Evolutionary conservation across 2,113 vertebrate species (phyloP).

Genomic region (Spermophilus dauricus): DNA sequence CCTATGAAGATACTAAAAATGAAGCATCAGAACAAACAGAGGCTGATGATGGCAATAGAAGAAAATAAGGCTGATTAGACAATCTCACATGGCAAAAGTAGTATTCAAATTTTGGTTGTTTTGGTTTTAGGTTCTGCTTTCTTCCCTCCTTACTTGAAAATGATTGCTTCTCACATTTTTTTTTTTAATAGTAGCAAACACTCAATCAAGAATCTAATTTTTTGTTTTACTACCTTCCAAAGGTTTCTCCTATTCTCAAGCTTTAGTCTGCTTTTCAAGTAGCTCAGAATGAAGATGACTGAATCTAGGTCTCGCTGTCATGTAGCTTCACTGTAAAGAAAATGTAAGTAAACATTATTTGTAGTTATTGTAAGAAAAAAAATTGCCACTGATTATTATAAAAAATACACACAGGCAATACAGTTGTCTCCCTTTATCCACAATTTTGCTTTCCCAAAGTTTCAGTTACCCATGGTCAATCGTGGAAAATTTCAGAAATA

Average conservation of each 20-base stretch:
- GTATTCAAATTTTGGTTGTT: conserved; percentile 70
- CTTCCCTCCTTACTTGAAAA: conserved; percentile 61
- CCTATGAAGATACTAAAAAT: conserved; percentile 74
- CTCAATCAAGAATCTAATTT: conserved; percentile 75
- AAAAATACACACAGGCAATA: not conserved
- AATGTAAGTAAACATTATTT: conserved; percentile 10
- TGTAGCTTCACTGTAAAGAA: conserved; percentile 26
- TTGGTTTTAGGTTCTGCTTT: conserved; percentile 72
- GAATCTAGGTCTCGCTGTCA: not conserved
- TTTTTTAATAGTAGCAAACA: conserved; percentile 67
- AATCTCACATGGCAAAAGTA: conserved; percentile 64
- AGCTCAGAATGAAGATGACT: conserved; percentile 36
- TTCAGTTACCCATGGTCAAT: not conserved
- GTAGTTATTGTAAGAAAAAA: not conserved
- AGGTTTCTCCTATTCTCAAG: conserved; percentile 63
- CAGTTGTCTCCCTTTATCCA: not conserved
- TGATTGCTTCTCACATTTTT: conserved; percentile 37
- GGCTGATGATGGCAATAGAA: conserved; percentile 76
- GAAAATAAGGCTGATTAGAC: conserved; percentile 80
- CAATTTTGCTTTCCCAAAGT: not conserved
- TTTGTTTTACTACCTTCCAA: conserved; percentile 70
- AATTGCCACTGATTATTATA: not conserved
- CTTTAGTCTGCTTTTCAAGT: conserved; percentile 56
- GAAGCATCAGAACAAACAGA: conserved; percentile 80
- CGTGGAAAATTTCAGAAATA: not conserved